Evolutionary conservation across 2,888 invertebrate species (phyloP), one percentile per base, ranked within the genome.

Genomic region (Heteromurus nitidus): DNA sequence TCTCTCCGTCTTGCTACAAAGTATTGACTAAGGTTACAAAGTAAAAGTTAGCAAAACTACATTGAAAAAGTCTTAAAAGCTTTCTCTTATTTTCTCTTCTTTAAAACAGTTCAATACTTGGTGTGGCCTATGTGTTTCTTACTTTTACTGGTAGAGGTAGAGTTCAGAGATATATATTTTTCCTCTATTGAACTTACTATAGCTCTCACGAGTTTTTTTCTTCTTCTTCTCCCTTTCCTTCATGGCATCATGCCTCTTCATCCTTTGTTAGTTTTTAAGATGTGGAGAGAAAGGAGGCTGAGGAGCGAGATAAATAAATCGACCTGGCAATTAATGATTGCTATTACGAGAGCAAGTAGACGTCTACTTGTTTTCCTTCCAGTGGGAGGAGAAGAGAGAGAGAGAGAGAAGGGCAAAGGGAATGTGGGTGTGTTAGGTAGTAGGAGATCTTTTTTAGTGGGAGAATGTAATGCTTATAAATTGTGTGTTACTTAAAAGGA

Each of bases 311-410:
- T 75, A 79, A 74, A 68, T 68, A 81, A 81, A 75, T 81, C 74
- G 58, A 79, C 65, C 74, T 65, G 62, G 74, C 74, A 74, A 81
- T 81, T 81, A 81, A 81, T 81, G 68, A 81, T 68, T 81, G 74
- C 74, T 68, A 75, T 67, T 75, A 67, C 58, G n/a, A n/a, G n/a
- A n/a, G n/a, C n/a, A n/a, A n/a, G n/a, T n/a, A 31, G 2, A 60
- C 47, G 53, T 58, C 60, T 1, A 47, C 31, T 69, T 55, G n/a
- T n/a, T n/a, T n/a, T n/a, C n/a, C n/a, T n/a, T n/a, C n/a, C n/a
- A n/a, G n/a, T n/a, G n/a, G n/a, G n/a, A n/a, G n/a, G n/a, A n/a
- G n/a, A n/a, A n/a, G n/a, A n/a, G n/a, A n/a, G n/a, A n/a, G n/a
- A n/a, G n/a, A n/a, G n/a, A n/a, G n/a, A n/a, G n/a, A n/a, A n/a